A percentile compares a stretch with the other conserved stretches of the same genome.
phyloP scores from a whole-genome alignment of 2,888 invertebrate species.

The Oscheius sp. region DNA sequence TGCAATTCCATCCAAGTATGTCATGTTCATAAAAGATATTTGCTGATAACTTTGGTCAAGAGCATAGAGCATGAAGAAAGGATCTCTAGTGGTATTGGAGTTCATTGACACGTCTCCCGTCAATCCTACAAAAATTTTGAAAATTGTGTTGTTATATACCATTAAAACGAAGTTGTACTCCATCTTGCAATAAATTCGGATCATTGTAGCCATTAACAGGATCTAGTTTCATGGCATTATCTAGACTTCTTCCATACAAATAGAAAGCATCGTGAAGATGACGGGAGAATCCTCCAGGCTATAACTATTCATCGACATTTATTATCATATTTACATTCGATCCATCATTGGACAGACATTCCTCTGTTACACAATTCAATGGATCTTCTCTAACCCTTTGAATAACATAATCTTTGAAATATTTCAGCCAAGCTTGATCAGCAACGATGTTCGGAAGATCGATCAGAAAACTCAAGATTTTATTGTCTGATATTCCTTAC shows the following conservation, averaged over 20 bases:
- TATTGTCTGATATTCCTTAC: slow-evolving; percentile 12
- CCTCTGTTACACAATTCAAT: slow-evolving; percentile 34
- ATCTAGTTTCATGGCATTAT: slow-evolving; percentile 21
- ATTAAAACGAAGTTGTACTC: slow-evolving; percentile 36
- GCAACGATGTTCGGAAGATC: slow-evolving; percentile 33
- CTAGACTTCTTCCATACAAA: slow-evolving; percentile 55
- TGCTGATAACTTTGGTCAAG: slow-evolving; percentile 41
- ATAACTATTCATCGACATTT: too few relatives aligned
- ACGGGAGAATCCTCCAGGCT: slow-evolving; percentile 41
- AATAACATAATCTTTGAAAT: slow-evolving; percentile 27
- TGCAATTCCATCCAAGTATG: slow-evolving; percentile 26
- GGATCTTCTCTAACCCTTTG: slow-evolving; percentile 34
- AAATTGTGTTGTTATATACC: slow-evolving; percentile 16
- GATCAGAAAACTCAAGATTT: slow-evolving; percentile 21
- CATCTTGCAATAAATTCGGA: slow-evolving; percentile 12
- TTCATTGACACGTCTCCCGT: slow-evolving; percentile 52
- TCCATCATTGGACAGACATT: slow-evolving; percentile 31
- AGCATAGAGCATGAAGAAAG: slow-evolving; percentile 43
- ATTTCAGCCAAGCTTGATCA: slow-evolving; percentile 36
- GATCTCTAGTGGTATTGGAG: slow-evolving; percentile 41
- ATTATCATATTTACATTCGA: slow-evolving; percentile 30
- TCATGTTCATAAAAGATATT: slow-evolving; percentile 41
- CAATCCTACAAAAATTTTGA: slow-evolving; percentile 33
- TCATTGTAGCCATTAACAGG: slow-evolving; percentile 4
- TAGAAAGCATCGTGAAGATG: slow-evolving; percentile 60